Percentiles rank a stretch among this genome's conserved stretches.
Conservation (phyloP, 2,888 invertebrate genomes). For the Quadroppia sp. region DNA sequence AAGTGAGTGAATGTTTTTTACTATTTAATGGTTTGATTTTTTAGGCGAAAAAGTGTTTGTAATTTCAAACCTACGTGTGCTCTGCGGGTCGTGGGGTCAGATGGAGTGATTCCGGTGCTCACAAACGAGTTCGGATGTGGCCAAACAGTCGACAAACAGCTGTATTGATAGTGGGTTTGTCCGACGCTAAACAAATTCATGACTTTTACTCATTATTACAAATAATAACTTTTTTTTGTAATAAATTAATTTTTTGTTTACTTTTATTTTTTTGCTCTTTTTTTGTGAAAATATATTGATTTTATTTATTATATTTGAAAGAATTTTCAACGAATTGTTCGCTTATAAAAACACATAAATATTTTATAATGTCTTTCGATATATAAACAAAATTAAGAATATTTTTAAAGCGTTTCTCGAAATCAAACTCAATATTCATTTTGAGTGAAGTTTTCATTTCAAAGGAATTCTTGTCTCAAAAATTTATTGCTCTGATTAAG, state of each 20-base stretch:
- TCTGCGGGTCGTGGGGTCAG: no score
- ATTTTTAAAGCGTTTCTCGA: not conserved
- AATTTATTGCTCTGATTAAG: conserved; percentile 2
- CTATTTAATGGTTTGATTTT: no score
- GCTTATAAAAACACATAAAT: no score
- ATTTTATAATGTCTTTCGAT: no score
- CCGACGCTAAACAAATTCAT: not conserved
- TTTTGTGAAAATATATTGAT: not conserved
- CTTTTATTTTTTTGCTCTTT: not conserved
- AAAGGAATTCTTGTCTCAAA: not conserved
- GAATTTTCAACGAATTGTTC: conserved; percentile 1
- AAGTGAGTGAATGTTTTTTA: no score
- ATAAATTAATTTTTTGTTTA: conserved; percentile 10
- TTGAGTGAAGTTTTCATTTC: not conserved
- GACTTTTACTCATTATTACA: conserved; percentile 3
- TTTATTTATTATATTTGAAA: not conserved
- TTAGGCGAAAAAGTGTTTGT: no score
- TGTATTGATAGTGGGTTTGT: not conserved
- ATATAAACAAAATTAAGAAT: not conserved
- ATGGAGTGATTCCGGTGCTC: not conserved
- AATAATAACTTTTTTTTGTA: no score
- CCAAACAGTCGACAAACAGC: not conserved
- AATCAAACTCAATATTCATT: no score
- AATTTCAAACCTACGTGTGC: no score
- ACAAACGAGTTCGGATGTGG: not conserved